These are phyloP conservation scores for Drosophila mulleri DNA, from an alignment of 2,888 invertebrate species.

Conservation along the genomic window DNA sequence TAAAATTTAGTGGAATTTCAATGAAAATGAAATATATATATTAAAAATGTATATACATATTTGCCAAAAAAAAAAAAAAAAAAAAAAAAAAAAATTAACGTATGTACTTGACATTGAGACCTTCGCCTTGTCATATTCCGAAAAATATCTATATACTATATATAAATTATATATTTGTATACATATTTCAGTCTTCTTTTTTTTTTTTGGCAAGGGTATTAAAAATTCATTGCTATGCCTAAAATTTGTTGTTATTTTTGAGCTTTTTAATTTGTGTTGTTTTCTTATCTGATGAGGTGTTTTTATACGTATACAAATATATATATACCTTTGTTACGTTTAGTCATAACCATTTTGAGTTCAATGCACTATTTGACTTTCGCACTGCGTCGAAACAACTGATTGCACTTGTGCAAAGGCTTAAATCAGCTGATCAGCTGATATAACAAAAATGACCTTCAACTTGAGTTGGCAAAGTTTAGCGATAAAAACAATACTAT, in stretches of 20 bases:
- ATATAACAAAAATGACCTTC: slow-evolving; percentile 43
- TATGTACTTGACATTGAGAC: slow-evolving; percentile 47
- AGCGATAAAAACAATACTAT: slow-evolving; percentile 17
- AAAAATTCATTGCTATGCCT: slow-evolving; percentile 18
- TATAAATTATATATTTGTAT: neutral
- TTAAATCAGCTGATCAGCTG: slow-evolving; percentile 54
- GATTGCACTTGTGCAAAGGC: slow-evolving; percentile 57
- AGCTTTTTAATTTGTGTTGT: slow-evolving; percentile 25
- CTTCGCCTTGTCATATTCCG: neutral
- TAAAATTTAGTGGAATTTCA: neutral
- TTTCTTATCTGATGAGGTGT: slow-evolving; percentile 31
- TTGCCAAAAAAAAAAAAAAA: slow-evolving; percentile 6
- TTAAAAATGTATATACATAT: neutral
- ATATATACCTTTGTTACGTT: slow-evolving; percentile 3
- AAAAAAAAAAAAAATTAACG: neutral
- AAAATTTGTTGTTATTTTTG: slow-evolving; percentile 3
- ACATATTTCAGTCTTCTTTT: neutral
- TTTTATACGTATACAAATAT: neutral
- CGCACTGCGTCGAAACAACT: slow-evolving; percentile 13
- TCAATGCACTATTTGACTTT: slow-evolving; percentile 65
- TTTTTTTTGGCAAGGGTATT: slow-evolving; percentile 41
- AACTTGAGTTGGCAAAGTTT: slow-evolving; percentile 34
- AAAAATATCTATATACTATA: neutral
- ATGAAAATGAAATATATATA: neutral
- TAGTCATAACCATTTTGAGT: slow-evolving; percentile 59